Conservation (phyloP, 2,113 vertebrate species). For the Laterallus jamaicensis region DNA sequence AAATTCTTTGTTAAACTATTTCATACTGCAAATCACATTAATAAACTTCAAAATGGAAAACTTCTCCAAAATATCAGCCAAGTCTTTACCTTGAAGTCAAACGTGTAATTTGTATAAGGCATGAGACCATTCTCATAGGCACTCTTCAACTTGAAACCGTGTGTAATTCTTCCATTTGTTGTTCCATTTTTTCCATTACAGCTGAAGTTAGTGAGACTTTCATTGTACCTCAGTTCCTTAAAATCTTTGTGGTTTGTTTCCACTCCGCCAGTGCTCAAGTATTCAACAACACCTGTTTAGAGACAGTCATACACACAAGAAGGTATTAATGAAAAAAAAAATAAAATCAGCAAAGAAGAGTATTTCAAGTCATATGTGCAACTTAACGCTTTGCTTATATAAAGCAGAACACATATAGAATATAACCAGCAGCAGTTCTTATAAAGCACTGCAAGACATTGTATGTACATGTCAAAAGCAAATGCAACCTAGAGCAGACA, state of each 20-base stretch:
- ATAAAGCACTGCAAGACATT: not conserved
- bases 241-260: conserved; percentile 99
- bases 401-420: not conserved
- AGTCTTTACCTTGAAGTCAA: conserved; percentile 91
- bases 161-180: conserved; percentile 93
- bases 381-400: not conserved
- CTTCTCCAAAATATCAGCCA: not conserved
- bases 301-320: not conserved
- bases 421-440: not conserved
- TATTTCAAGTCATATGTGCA: not conserved
- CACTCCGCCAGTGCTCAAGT: conserved; percentile 94
- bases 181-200: conserved; percentile 94
- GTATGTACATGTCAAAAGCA: not conserved
- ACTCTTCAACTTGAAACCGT: conserved; percentile 98
- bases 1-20: not conserved
- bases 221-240: conserved; percentile 95
- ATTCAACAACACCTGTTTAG: conserved; percentile 94
- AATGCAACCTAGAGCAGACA: not conserved
- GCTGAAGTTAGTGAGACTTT: conserved; percentile 98
- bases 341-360: not conserved
- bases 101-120: conserved; percentile 99
- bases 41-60: not conserved
- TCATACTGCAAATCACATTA: not conserved
- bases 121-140: conserved; percentile 97
- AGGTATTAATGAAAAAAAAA: not conserved